Conservation (phyloP, 1,140 invertebrate species). For the Plectrocnemia conspersa region DNA sequence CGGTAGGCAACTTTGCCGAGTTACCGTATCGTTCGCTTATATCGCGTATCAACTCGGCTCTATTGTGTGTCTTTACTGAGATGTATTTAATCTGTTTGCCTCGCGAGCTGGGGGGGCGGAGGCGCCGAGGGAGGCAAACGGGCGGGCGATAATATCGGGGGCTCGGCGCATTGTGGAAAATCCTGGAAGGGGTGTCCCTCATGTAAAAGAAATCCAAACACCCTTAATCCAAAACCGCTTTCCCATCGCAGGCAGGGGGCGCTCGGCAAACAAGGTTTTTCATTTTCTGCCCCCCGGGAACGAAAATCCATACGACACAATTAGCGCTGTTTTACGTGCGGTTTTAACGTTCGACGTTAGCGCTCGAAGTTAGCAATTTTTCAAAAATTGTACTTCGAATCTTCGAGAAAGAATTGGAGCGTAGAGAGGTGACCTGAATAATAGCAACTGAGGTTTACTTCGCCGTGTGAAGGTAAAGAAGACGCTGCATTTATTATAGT, state of each 20-base stretch:
- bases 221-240: constrained; percentile 15
- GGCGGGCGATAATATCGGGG: no score
- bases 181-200: constrained; percentile 10
- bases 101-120: constrained; percentile 10
- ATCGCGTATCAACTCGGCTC: constrained; percentile 30
- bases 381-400: no score
- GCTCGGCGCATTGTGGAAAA: constrained; percentile 5
- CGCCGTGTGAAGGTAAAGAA: no score
- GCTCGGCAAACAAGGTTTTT: constrained; percentile 10
- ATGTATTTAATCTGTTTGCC: constrained; percentile 36
- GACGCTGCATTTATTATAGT: no score
- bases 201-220: constrained; percentile 25
- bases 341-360: no score
- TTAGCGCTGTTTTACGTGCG: constrained; percentile 7
- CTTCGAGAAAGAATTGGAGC: no score
- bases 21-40: constrained; percentile 15
- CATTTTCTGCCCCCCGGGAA: constrained; percentile 1
- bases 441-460: no score
- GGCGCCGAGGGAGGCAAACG: constrained; percentile 4
- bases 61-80: constrained; percentile 32
- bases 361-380: no score
- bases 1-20: constrained; percentile 6
- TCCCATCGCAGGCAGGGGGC: background rate
- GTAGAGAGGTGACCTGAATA: no score
- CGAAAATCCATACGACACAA: constrained; percentile 1